phyloP scores from a whole-genome alignment of 2,113 vertebrate genomes.

The Pholis gunnellus region DNA sequence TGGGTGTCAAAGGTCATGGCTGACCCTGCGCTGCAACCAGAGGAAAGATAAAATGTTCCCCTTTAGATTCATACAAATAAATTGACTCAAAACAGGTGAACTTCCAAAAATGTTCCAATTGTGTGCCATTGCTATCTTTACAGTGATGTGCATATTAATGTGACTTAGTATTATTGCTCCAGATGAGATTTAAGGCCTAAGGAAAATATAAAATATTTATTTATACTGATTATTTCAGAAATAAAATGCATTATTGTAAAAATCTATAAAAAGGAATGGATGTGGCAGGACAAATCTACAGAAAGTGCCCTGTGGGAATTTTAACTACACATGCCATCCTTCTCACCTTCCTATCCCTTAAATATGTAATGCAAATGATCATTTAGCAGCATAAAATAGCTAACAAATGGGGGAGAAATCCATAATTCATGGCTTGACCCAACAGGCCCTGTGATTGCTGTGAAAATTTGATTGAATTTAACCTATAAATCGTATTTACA shows the following conservation, averaged over 20 bases:
- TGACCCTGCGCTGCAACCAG: not conserved
- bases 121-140: not conserved
- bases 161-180: not conserved
- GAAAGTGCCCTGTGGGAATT: not conserved
- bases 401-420: constrained; percentile 19
- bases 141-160: not conserved
- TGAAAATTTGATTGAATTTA: constrained; percentile 33
- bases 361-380: constrained; percentile 16
- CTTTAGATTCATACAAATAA: not conserved
- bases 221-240: not conserved
- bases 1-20: not conserved
- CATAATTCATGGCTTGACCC: constrained; percentile 13
- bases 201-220: not conserved
- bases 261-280: not conserved
- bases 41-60: not conserved
- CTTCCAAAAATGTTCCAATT: not conserved
- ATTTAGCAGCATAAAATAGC: constrained; percentile 7
- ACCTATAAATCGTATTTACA: constrained; percentile 26
- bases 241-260: not conserved
- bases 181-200: not conserved
- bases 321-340: not conserved
- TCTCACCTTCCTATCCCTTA: not conserved
- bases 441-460: constrained; percentile 12
- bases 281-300: not conserved
- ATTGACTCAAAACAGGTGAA: not conserved